Evolutionary conservation across 2,113 vertebrate species (phyloP).

Genomic region (Rhea pennata): DNA sequence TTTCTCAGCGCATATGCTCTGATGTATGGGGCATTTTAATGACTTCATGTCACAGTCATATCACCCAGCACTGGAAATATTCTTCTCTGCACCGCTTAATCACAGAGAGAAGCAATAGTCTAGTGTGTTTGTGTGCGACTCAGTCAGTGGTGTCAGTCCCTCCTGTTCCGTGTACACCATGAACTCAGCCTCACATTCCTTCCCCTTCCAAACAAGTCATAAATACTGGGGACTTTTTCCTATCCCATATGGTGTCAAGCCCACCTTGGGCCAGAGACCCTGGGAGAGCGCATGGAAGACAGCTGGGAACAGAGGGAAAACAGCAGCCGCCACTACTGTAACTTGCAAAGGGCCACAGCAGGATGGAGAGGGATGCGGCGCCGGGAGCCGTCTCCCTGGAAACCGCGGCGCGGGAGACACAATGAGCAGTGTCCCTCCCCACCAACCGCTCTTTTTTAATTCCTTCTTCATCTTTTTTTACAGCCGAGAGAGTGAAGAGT

Average conservation of each 20-base stretch:
- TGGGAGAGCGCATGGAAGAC: conserved; percentile 76
- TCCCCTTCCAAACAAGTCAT: not conserved
- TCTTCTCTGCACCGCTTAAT: not conserved
- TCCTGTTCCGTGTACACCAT: not conserved
- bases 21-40: not conserved
- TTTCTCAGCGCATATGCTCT: rapidly evolving
- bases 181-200: not conserved
- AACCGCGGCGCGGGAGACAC: conserved; percentile 58
- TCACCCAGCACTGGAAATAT: not conserved
- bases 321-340: conserved; percentile 61
- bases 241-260: conserved; percentile 81
- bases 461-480: not conserved
- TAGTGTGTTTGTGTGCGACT: rapidly evolving
- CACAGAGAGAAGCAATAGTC: not conserved
- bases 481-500: not conserved
- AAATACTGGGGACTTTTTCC: conserved; percentile 43
- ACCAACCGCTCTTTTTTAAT: not conserved
- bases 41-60: not conserved
- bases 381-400: conserved; percentile 67
- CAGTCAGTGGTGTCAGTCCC: rapidly evolving
- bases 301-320: conserved; percentile 81
- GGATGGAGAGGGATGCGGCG: conserved; percentile 54
- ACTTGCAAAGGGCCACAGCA: conserved; percentile 54
- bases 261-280: conserved; percentile 70
- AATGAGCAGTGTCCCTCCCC: not conserved